A percentile compares a stretch with the other conserved stretches of the same genome.
These are phyloP conservation scores for Passer domesticus DNA, from an alignment of 2,113 vertebrate species.

Conservation along the genomic window DNA sequence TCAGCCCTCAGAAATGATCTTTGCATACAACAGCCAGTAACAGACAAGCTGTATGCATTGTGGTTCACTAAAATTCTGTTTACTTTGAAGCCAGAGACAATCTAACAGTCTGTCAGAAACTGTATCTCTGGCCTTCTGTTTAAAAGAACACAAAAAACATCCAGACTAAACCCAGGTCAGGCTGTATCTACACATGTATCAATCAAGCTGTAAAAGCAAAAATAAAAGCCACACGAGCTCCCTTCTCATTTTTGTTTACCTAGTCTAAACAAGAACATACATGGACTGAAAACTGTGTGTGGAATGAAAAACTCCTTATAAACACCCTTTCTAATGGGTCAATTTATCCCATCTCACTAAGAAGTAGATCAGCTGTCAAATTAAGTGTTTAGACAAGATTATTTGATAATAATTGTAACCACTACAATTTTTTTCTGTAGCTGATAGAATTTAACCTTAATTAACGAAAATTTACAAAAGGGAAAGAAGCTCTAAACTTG, in stretches of 20 bases:
- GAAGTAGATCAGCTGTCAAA: neutral
- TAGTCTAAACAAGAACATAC: neutral
- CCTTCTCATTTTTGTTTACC: neutral
- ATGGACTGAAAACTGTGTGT: neutral
- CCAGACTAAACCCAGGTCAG: neutral
- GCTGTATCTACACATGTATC: neutral
- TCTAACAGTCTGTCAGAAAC: neutral
- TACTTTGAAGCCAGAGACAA: neutral
- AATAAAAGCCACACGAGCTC: neutral
- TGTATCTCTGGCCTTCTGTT: neutral
- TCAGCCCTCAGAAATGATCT: neutral
- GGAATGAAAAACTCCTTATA: neutral
- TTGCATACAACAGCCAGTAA: neutral
- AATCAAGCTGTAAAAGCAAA: neutral
- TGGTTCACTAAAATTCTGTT: neutral
- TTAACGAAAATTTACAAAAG: neutral
- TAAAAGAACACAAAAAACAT: neutral
- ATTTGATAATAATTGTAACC: neutral
- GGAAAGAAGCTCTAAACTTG: neutral
- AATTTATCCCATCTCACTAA: neutral
- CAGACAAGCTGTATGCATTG: neutral
- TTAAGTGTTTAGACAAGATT: neutral
- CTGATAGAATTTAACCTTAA: neutral
- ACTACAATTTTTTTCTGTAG: neutral
- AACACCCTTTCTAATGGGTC: neutral